Base-by-base conservation (phyloP, 2,797 vertebrate species). In the Astyanax mexicanus region DNA sequence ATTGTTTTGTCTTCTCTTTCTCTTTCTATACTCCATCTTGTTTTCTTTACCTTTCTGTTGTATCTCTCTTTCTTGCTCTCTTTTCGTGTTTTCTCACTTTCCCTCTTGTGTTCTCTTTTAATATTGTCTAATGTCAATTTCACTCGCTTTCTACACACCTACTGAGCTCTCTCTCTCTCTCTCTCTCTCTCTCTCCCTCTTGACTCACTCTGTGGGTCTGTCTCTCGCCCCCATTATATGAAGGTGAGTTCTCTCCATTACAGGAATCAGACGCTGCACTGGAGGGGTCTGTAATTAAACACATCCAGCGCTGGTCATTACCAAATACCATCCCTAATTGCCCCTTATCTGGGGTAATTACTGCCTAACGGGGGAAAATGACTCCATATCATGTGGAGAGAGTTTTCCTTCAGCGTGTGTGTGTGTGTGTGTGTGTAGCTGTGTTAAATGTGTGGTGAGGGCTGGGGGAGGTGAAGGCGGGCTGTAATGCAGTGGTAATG, bases 261-360 rank as follows among this genome's bases (percentile, higher is more conserved):
- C 86, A 72, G 81, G 81, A 85, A 88, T 91, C 88, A 92, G 84
- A 88, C 88, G 85, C 86, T 87, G 87, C 84, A 81, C 62, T 72
- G 69, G 85, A 89, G 83, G 90, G 91, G 88, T 88, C 90, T 83
- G 65, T 90, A 93, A 93, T 93, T 93, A 92, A 92, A 93, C 92
- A 92, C 91, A 90, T 91, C 89, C 83, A 90, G 88, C 87, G 88
- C 84, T 88, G 89, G 90, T 94, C 92, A 94, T 94, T 93, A 91
- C 89, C 87, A 91, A 86, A 91, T 90, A 88, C 86, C 87, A 89
- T 87, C 87, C 88, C 87, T 92, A 93, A 94, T 93, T 92, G 91
- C 92, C 87, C 90, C 87, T 92, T 93, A 91, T 91, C 90, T 89
- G 80, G 83, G 86, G 86, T 86, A 88, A 93, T 92, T 92, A 91